phyloP scores from a whole-genome alignment of 2,113 vertebrate genomes.

The Heptranchias perlo region DNA sequence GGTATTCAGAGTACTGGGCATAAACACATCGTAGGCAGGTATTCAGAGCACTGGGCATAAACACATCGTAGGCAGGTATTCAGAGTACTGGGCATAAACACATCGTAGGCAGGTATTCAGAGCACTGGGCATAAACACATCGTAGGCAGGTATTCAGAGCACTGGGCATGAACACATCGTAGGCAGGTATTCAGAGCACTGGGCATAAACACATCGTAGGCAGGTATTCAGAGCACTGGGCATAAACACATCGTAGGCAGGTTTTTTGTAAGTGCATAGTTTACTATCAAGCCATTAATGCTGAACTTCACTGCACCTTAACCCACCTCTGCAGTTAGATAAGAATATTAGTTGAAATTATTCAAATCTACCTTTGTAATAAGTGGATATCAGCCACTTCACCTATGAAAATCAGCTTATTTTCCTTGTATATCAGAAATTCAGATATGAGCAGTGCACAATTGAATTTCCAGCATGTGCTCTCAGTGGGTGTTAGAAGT shows the following conservation, averaged over 20 bases:
- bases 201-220: neutral
- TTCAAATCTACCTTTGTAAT: neutral
- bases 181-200: neutral
- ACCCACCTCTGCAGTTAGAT: neutral
- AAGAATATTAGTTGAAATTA: neutral
- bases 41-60: too few relatives aligned
- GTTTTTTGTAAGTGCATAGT: neutral
- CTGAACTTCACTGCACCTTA: neutral
- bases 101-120: neutral
- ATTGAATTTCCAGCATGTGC: neutral
- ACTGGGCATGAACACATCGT: neutral
- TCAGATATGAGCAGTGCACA: neutral
- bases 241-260: neutral
- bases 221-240: neutral
- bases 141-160: neutral
- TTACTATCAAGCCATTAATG: neutral
- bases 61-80: too few relatives aligned
- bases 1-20: too few relatives aligned
- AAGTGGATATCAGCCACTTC: neutral
- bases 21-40: too few relatives aligned
- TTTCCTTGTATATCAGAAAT: neutral
- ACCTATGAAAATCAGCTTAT: neutral
- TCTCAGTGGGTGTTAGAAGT: neutral
- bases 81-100: too few relatives aligned
- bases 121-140: neutral